phyloP scores from a whole-genome alignment of 2,113 vertebrate genomes.

The Hylia prasina region DNA sequence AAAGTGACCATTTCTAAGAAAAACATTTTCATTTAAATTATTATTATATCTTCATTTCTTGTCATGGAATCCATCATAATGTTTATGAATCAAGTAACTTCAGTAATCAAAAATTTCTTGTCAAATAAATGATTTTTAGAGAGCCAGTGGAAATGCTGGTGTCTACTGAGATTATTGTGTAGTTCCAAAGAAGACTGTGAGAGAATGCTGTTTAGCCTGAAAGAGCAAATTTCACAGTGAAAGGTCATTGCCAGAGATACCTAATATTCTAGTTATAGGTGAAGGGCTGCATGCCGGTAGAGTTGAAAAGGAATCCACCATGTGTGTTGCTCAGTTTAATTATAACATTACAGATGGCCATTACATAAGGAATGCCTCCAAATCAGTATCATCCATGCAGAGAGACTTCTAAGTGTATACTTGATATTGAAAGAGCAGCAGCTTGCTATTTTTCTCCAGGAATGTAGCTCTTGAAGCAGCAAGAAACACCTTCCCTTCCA shows the following conservation, averaged over 20 bases:
- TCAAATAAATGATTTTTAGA: neutral
- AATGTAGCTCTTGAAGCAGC: neutral
- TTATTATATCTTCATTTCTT: neutral
- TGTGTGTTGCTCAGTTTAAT: neutral
- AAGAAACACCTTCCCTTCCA: neutral
- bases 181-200: neutral
- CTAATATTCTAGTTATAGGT: neutral
- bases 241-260: neutral
- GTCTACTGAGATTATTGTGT: neutral
- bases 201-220: neutral
- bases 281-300: neutral
- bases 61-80: neutral
- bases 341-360: conserved; percentile 27
- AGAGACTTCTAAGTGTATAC: neutral
- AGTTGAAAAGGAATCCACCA: neutral
- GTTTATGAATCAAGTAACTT: neutral
- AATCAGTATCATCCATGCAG: conserved; percentile 1
- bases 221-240: neutral
- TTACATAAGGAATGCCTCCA: conserved; percentile 37
- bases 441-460: neutral
- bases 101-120: neutral
- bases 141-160: neutral
- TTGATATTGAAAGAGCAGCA: neutral
- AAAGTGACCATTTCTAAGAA: neutral
- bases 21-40: neutral